Evolutionary conservation across 1,140 invertebrate genomes (phyloP), one percentile per base, ranked within the genome.

Genomic region (Formica selysi): DNA sequence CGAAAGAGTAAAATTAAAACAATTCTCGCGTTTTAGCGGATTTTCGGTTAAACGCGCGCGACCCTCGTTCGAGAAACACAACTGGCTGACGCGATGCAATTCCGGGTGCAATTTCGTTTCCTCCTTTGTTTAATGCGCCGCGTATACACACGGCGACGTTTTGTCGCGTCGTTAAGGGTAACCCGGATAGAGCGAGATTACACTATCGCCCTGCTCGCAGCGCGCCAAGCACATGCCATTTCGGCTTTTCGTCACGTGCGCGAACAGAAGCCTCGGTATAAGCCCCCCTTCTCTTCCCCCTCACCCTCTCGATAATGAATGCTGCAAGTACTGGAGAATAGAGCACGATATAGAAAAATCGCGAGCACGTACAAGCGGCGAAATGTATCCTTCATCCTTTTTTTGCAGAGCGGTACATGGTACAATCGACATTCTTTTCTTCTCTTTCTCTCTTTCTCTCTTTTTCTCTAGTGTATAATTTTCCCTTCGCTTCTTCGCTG

Each of bases 161-260:
- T 81, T 81, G 67, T 73, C 67, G 36, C 38, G 38, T 38, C 54
- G 79, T 57, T 73, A 83, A 83, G 68, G 48, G 68, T 83, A 83
- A 83, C 79, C 78, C 41, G 79, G 38, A 61, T 73, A 19, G 68
- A 73, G 61, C 1, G 62, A 86, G 87, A 86, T 88, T 81, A 86
- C 76, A 81, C 79, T 86, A 74, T 85, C 79, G 54, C n/a, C 38
- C 26, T 51, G 51, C n/a, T 73, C 41, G 68, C 79, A 74, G 79
- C 38, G 61, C 38, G 26, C 65, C 64, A 13, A 41, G 26, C 41
- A 61, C 65, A 80, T 36, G 65, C 68, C 38, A 57, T 59, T 74
- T 48, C 68, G 68, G 68, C 68, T 73, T 83, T 73, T 62, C 68
- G 68, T 83, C 68, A 38, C 78, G 48, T 41, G 65, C 65, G 22